Percentiles rank a stretch among this genome's conserved stretches.
These are phyloP conservation scores for Drosophila orena DNA, from an alignment of 1,140 invertebrate genomes.

Conservation along the genomic window DNA sequence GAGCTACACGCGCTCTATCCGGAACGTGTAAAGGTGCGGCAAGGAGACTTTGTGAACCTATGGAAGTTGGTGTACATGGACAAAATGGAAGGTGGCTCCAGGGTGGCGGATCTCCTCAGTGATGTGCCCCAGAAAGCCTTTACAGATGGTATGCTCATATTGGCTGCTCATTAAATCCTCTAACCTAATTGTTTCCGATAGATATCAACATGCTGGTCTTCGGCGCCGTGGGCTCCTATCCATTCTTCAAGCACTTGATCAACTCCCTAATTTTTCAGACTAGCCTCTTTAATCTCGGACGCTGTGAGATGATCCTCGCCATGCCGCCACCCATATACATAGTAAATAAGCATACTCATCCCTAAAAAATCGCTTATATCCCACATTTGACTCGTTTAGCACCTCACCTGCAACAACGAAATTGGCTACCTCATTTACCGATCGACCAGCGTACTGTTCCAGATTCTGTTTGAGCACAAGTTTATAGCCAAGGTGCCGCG, in stretches of 20 bases:
- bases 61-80: conserved; percentile 87
- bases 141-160: conserved; percentile 49
- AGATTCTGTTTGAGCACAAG: conserved; percentile 86
- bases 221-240: conserved; percentile 86
- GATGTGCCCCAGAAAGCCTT: conserved; percentile 75
- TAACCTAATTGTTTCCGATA: conserved; percentile 1
- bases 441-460: conserved; percentile 86
- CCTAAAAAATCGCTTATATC: background rate
- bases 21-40: conserved; percentile 71
- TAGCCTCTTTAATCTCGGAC: conserved; percentile 85
- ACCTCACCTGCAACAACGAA: conserved; percentile 71
- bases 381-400: conserved; percentile 30
- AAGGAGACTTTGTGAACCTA: conserved; percentile 86
- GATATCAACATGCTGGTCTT: conserved; percentile 85
- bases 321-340: conserved; percentile 86
- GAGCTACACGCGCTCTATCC: conserved; percentile 73
- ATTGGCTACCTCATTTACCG: conserved; percentile 83
- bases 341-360: conserved; percentile 71
- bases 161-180: background rate
- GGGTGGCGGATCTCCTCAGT: conserved; percentile 85
- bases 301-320: conserved; percentile 86
- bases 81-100: conserved; percentile 86
- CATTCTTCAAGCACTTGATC: conserved; percentile 86
- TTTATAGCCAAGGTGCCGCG: conserved; percentile 86
- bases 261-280: conserved; percentile 86